A percentile compares a stretch with the other conserved stretches of the same genome.
Evolutionary conservation across 2,797 vertebrate genomes (phyloP).

Genomic region (Enteromius mattozi): DNA sequence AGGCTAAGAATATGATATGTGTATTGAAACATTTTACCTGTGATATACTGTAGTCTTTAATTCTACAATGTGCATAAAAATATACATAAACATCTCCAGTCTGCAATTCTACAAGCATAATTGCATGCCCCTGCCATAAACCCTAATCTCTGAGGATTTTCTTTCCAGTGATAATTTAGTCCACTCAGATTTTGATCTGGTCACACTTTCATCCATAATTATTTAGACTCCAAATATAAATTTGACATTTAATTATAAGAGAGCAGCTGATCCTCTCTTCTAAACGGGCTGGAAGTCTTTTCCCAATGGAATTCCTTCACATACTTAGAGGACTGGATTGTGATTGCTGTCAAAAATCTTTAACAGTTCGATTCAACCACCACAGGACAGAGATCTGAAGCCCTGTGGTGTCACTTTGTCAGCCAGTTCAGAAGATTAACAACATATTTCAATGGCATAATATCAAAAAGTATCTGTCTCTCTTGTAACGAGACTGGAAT

Average conservation of each 20-base stretch:
- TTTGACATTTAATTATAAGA: constrained; percentile 36
- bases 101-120: neutral
- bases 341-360: constrained; percentile 32
- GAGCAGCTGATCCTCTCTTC: constrained; percentile 23
- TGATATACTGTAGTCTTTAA: neutral
- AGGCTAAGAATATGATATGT: neutral
- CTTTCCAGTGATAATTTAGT: constrained; percentile 8
- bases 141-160: constrained; percentile 1
- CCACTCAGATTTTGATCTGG: constrained; percentile 21
- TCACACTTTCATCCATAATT: constrained; percentile 15
- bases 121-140: neutral
- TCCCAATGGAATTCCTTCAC: constrained; percentile 5
- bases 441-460: neutral
- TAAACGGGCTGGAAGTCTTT: neutral
- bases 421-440: neutral
- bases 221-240: constrained; percentile 20
- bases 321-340: neutral
- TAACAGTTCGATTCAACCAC: constrained; percentile 10
- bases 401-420: neutral
- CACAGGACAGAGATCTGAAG: neutral
- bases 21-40: neutral
- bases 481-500: constrained; percentile 2
- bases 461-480: neutral
- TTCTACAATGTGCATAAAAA: neutral
- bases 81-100: neutral